phyloP scores from a whole-genome alignment of 2,113 vertebrate genomes.

The Syngnathoides biaculeatus region DNA sequence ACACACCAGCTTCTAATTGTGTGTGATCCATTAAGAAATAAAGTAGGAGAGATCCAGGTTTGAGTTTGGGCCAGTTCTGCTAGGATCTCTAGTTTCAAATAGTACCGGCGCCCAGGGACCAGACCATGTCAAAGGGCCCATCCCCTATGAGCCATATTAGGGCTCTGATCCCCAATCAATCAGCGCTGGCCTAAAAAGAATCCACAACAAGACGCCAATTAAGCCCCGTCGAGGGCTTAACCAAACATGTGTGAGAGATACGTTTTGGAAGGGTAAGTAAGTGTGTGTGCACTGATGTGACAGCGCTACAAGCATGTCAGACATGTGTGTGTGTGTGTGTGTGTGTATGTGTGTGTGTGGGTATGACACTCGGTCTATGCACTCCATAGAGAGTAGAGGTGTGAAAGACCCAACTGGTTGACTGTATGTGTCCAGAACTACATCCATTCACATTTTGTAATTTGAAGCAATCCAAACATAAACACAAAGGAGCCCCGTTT shows the following conservation, averaged over 20 bases:
- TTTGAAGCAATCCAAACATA: not conserved
- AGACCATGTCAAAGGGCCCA: conserved; percentile 65
- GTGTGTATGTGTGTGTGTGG: conserved; percentile 16
- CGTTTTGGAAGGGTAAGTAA: conserved; percentile 32
- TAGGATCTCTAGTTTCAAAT: conserved; percentile 64
- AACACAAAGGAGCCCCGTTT: conserved; percentile 4
- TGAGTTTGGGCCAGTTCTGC: conserved; percentile 32
- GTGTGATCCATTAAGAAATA: conserved; percentile 36
- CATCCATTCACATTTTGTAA: conserved; percentile 8
- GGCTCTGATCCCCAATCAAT: conserved; percentile 71
- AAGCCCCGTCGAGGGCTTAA: conserved; percentile 52
- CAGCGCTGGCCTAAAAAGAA: conserved; percentile 70
- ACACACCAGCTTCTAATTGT: conserved; percentile 3
- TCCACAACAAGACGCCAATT: conserved; percentile 64
- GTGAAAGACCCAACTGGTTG: conserved; percentile 21
- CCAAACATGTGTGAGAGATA: conserved; percentile 50
- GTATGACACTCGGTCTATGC: conserved; percentile 13
- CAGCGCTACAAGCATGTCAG: conserved; percentile 20
- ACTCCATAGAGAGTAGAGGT: conserved; percentile 15
- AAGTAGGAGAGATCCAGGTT: conserved; percentile 42
- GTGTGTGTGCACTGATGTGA: conserved; percentile 44
- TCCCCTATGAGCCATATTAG: conserved; percentile 72
- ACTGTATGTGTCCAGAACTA: conserved; percentile 1
- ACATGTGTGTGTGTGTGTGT: conserved; percentile 14
- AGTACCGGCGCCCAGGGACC: conserved; percentile 49